Base-by-base conservation (phyloP, 2,888 invertebrate genomes). In the Dicyrtoma fusca region DNA sequence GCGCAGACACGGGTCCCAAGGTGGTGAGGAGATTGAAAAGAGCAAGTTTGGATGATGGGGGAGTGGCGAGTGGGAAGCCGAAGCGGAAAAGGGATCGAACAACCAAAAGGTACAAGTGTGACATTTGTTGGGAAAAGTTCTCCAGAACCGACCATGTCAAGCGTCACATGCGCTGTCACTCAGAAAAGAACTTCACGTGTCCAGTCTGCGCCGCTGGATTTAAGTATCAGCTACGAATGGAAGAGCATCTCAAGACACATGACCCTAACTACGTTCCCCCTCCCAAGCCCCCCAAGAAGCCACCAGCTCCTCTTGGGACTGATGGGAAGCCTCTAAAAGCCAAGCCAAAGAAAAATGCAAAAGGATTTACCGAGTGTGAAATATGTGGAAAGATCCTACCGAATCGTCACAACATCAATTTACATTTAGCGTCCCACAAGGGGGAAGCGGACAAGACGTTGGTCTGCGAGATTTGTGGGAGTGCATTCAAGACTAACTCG, bases 391-490 rank as follows among this genome's bases (percentile, higher is more conserved):
- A 44, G 19, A 25, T 19, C 19, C 3, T 42, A 6, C 34, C 14
- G 1, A 6, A 42, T 14, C 26, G 19, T 11, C 19, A 25, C 3
- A 59, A 17, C 13, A 13, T 61, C 3, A 14, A 14, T 6, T 17
- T 10, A 10, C 61, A 61, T 61, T 14, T 42, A 17, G 42, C 6
- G 1, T 42, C 61, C 3, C 61, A 61, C 19, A 34, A 61, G 17
- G 61, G 61, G 1, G 44, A 61, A 14, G 44, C 61, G 42, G 61
- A 34, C 11, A 61, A 42, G 19, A 17, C 13, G 6, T 42, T 34
- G 3, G 19, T 17, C 42, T 61, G 61, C 19, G 61, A 61, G 21
- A n/a, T 61, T 11, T 61, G 61, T 26, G 61, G 61, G n/a, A 34
- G 11, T 19, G 5, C 44, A 2, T 42, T 17, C 42, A 61, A 61